Evolutionary conservation across 2,888 invertebrate genomes (phyloP).

Genomic region (Automeris io): DNA sequence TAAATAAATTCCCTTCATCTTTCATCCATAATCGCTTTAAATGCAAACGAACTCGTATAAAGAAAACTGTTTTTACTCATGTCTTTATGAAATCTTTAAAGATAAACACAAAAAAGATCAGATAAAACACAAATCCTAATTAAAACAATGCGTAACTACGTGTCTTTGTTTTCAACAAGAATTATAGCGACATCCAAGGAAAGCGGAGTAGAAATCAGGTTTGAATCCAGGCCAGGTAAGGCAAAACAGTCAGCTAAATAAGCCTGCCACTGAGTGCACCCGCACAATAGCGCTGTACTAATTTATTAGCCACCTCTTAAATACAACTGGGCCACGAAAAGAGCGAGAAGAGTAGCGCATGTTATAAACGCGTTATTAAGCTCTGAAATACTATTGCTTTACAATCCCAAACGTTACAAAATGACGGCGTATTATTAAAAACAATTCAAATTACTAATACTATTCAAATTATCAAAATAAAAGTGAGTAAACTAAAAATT

Average conservation of each 20-base stretch:
- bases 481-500: no score
- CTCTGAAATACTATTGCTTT: no score
- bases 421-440: no score
- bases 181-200: neutral
- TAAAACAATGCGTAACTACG: neutral
- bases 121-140: neutral
- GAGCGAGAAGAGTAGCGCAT: conserved; percentile 10
- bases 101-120: no score
- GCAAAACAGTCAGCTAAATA: conserved; percentile 57
- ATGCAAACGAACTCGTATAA: no score
- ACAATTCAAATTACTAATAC: no score
- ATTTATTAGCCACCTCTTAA: conserved; percentile 64
- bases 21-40: no score
- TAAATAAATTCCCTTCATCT: no score
- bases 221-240: conserved; percentile 23
- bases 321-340: conserved; percentile 29
- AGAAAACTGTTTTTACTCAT: no score
- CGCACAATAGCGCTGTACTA: conserved; percentile 58
- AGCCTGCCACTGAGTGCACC: conserved; percentile 62
- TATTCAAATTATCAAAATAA: no score
- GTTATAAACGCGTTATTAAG: neutral
- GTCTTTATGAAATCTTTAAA: no score
- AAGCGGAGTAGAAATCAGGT: conserved; percentile 17
- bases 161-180: conserved; percentile 1
- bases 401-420: no score